Percentiles rank a stretch among this genome's conserved stretches.
These are phyloP conservation scores for Enoplosus armatus DNA, from an alignment of 2,797 vertebrate species.

Conservation along the genomic window DNA sequence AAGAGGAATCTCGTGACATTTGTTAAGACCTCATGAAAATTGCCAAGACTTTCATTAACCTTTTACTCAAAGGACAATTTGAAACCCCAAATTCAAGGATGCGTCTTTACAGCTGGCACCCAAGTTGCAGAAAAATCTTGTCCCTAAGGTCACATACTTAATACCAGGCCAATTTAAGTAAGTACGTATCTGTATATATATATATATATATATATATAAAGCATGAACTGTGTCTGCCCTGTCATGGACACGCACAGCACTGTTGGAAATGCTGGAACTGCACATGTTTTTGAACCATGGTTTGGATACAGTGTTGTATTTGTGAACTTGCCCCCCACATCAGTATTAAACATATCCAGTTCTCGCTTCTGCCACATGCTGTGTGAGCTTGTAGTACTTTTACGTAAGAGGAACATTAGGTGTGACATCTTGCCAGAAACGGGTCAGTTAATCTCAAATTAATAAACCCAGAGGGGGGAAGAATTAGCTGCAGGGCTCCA, in stretches of 20 bases:
- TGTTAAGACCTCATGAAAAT: slow-evolving; percentile 34
- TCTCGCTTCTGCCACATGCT: slow-evolving; percentile 29
- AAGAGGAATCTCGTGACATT: slow-evolving; percentile 55
- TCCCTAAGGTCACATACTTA: background rate
- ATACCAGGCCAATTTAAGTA: background rate
- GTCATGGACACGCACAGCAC: background rate
- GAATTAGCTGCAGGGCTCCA: slow-evolving; percentile 34
- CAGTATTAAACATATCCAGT: background rate
- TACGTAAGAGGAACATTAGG: slow-evolving; percentile 51
- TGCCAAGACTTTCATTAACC: slow-evolving; percentile 1
- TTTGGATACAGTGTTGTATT: background rate
- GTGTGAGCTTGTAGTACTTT: slow-evolving; percentile 34
- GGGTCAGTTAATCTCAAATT: slow-evolving; percentile 69
- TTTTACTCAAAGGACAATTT: background rate
- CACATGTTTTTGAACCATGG: background rate
- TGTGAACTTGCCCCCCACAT: background rate
- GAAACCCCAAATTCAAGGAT: background rate
- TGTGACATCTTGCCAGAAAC: slow-evolving; percentile 32
- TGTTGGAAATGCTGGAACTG: background rate
- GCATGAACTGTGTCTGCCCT: background rate
- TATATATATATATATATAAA: too few species aligned
- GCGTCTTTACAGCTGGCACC: background rate
- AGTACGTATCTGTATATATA: too few species aligned
- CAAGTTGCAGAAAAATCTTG: background rate
- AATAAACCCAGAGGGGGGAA: slow-evolving; percentile 54